phyloP scores from a whole-genome alignment of 2,113 vertebrate genomes.

The Chamaea fasciata region DNA sequence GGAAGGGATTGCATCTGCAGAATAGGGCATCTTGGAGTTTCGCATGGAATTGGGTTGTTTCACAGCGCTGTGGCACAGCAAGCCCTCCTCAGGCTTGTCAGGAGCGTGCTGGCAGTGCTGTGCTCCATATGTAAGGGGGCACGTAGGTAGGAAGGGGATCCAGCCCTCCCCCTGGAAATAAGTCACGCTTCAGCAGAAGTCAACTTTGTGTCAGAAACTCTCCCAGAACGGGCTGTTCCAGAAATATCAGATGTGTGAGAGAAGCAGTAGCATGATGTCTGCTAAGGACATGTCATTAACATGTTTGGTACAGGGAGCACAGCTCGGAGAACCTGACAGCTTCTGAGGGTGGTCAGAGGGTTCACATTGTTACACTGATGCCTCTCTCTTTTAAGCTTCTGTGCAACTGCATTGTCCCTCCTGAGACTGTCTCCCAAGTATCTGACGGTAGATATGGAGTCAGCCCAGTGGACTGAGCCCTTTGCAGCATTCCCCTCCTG shows the following conservation, averaged over 20 bases:
- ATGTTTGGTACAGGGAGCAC: background rate
- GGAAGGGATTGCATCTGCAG: background rate
- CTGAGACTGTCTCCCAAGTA: background rate
- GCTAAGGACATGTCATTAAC: background rate
- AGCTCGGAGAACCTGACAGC: background rate
- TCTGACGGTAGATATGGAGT: background rate
- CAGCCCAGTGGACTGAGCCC: background rate
- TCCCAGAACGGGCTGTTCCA: background rate
- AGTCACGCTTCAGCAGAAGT: background rate
- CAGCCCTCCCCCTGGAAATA: background rate
- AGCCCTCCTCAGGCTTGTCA: background rate
- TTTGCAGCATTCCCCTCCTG: background rate
- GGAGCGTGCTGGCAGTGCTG: background rate
- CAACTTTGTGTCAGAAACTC: background rate
- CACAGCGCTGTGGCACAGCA: background rate
- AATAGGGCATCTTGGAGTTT: background rate
- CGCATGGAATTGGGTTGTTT: background rate
- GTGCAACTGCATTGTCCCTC: background rate
- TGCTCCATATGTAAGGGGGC: background rate
- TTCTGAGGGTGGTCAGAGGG: background rate
- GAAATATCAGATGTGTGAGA: background rate
- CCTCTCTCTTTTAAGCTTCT: background rate
- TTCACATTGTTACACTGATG: background rate
- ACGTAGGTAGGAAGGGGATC: background rate
- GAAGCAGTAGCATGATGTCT: background rate